phyloP scores from a whole-genome alignment of 2,113 vertebrate genomes.

The Monopterus albus region DNA sequence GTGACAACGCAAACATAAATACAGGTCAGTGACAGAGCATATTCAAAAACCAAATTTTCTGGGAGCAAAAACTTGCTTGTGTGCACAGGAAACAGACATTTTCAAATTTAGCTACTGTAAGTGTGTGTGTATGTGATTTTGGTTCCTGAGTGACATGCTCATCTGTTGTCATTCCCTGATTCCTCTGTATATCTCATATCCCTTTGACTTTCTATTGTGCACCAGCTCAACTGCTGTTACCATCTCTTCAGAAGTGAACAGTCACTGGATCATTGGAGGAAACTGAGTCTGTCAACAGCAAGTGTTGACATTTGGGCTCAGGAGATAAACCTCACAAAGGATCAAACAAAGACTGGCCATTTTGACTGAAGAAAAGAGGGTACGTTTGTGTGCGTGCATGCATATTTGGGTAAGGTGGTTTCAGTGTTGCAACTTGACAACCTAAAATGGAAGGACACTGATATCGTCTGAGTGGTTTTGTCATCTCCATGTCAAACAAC shows the following conservation, averaged over 20 bases:
- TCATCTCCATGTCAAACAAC: conserved; percentile 57
- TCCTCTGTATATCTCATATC: not conserved
- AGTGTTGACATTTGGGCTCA: conserved; percentile 76
- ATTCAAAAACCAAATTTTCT: no score
- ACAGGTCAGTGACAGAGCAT: no score
- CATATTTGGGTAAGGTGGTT: conserved; percentile 37
- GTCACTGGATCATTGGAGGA: conserved; percentile 58
- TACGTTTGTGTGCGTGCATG: conserved; percentile 1
- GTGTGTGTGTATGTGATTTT: not conserved
- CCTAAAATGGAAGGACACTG: conserved; percentile 40
- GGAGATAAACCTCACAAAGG: conserved; percentile 73
- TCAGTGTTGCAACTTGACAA: conserved; percentile 51
- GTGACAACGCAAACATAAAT: no score
- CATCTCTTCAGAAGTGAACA: conserved; percentile 49
- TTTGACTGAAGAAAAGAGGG: conserved; percentile 50
- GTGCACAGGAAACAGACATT: no score
- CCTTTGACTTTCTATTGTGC: conserved; percentile 64
- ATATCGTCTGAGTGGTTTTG: conserved; percentile 46
- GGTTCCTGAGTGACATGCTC: not conserved
- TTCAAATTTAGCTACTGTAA: not conserved
- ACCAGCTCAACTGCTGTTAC: conserved; percentile 60
- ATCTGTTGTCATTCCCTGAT: not conserved
- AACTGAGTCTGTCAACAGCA: conserved; percentile 68
- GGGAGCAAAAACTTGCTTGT: no score
- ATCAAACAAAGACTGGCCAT: conserved; percentile 69